Evolutionary conservation across 2,888 invertebrate species (phyloP), one percentile per base, ranked within the genome.

Genomic region (Calephelis perditalis): DNA sequence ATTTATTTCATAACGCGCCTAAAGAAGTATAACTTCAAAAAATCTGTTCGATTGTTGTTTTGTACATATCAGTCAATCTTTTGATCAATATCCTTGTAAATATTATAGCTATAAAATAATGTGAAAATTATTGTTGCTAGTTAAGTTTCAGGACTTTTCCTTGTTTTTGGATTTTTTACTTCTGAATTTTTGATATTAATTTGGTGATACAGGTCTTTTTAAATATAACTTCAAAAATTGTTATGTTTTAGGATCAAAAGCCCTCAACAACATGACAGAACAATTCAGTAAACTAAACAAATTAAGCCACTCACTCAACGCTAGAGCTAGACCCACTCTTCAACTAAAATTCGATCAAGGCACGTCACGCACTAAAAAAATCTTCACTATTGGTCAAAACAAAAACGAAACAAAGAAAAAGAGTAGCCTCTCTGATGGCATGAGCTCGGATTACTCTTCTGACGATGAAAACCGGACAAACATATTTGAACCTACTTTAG

Each of bases 241-340:
- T 26, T 10, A 3, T 62, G 77, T 84, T 66, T 15, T 78, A 95
- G 96, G 96, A 73, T 94, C 96, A 8, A 96, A 96, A 88, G 97
- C 97, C 57, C 85, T 97, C 62, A 95, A 93, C 66, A 97, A 97
- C 77, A 95, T 97, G 91, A 94, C 95, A 0, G 96, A 96, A 68
- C 96, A 97, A 76, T 96, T 97, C 81, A 96, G 95, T 63, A 96
- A 96, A 79, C 81, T 97, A 47, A 96, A 96, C 77, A 94, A 94
- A 72, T 86, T 96, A 46, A 92, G 94, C 62, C 93, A 93, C 69
- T 92, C 92, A 36, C 90, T 94, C 56, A 93, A 93, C 71, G 89
- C 92, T 0, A 80, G 93, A 82, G 71, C 93, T 70, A 81, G 93
- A 63, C 77, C 91, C 68, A 75, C 90, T 75, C 81, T 90, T 2